A percentile compares a stretch with the other conserved stretches of the same genome.
Conservation (phyloP, 2,888 invertebrate genomes). For the Oscheius myriophilus region DNA sequence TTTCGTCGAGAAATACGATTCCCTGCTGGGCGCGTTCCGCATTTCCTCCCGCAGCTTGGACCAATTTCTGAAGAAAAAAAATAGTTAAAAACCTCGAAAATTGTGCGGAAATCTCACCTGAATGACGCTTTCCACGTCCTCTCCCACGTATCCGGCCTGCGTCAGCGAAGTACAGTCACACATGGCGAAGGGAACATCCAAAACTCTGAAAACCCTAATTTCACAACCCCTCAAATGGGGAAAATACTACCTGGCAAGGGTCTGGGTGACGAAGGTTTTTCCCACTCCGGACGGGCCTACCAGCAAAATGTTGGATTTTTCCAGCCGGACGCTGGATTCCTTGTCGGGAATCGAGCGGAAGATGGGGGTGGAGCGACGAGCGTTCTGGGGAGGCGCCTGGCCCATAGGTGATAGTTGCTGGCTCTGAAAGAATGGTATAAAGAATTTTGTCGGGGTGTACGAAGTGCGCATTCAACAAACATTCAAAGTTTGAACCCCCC, state of each 20-base stretch:
- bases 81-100: background rate
- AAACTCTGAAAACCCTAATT: slow-evolving; percentile 74
- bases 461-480: no score
- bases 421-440: slow-evolving; percentile 13
- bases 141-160: slow-evolving; percentile 84
- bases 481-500: no score
- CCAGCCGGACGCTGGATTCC: slow-evolving; percentile 78
- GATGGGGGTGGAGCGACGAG: slow-evolving; percentile 37
- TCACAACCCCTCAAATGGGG: no score
- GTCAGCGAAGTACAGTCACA: slow-evolving; percentile 69
- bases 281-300: slow-evolving; percentile 92
- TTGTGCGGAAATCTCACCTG: slow-evolving; percentile 71
- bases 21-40: slow-evolving; percentile 96
- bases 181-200: slow-evolving; percentile 86
- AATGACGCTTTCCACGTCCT: slow-evolving; percentile 77
- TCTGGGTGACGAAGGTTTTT: slow-evolving; percentile 95
- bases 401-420: slow-evolving; percentile 32
- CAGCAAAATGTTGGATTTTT: slow-evolving; percentile 93
- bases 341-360: slow-evolving; percentile 57
- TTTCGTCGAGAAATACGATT: slow-evolving; percentile 97
- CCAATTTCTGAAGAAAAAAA: slow-evolving; percentile 81
- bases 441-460: no score
- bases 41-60: slow-evolving; percentile 94
- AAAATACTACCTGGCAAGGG: slow-evolving; percentile 82
- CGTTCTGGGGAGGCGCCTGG: slow-evolving; percentile 16